A percentile compares a stretch with the other conserved stretches of the same genome.
Conservation (phyloP, 2,888 invertebrate species). For the Dryobota labecula region DNA sequence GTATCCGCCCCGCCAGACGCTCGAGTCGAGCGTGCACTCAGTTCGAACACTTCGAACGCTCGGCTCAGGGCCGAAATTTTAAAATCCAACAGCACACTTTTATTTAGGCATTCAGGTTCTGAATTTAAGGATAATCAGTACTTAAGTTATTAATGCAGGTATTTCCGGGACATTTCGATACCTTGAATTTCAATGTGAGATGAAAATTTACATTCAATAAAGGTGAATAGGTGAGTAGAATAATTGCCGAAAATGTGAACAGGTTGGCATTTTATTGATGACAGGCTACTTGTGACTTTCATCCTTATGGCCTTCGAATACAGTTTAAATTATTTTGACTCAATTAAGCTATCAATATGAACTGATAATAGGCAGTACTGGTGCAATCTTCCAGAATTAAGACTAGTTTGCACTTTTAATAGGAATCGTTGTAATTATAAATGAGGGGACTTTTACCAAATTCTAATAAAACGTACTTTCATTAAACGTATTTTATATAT, state of each 20-base stretch:
- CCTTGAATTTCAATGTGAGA: slow-evolving; percentile 49
- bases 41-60: no score
- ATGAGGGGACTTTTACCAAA: not conserved
- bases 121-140: slow-evolving; percentile 22
- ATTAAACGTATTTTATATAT: not conserved
- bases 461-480: not conserved
- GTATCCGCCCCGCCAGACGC: no score
- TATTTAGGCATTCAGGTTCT: not conserved
- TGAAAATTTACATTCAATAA: slow-evolving; percentile 49
- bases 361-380: not conserved
- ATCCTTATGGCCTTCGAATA: not conserved
- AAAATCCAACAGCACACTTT: not conserved
- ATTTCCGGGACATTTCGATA: slow-evolving; percentile 21
- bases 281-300: not conserved
- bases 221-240: slow-evolving; percentile 38
- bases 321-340: not conserved
- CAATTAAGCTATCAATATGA: not conserved
- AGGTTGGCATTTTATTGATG: slow-evolving; percentile 14
- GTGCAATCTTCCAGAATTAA: not conserved
- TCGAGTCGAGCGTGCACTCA: no score
- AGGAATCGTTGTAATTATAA: not conserved
- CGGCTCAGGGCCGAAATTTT: not conserved
- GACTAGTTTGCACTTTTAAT: not conserved
- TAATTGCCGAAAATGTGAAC: slow-evolving; percentile 29
- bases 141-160: slow-evolving; percentile 2